Conservation (phyloP, 1,140 invertebrate genomes). For the Drosophila sp. region DNA sequence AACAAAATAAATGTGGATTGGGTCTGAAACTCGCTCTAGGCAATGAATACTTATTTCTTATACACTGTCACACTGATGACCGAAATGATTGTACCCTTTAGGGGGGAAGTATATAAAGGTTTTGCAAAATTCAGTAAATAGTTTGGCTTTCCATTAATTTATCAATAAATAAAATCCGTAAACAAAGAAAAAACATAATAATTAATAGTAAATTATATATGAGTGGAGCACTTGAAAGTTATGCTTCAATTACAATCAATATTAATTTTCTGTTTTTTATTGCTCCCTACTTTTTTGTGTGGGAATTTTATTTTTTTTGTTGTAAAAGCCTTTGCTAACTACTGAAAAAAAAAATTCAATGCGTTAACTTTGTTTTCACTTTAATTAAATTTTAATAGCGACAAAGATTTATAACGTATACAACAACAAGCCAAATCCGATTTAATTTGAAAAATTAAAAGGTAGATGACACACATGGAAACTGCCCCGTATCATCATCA, state of each 20-base stretch:
- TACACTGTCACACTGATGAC: neutral
- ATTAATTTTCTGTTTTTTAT: slow-evolving; percentile 8
- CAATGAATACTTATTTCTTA: too few species aligned
- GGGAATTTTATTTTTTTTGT: neutral
- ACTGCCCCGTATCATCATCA: neutral
- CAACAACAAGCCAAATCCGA: slow-evolving; percentile 28
- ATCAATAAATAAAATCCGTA: slow-evolving; percentile 8
- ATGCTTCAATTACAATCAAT: slow-evolving; percentile 13
- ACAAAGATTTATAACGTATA: slow-evolving; percentile 37
- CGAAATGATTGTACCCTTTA: neutral
- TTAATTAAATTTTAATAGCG: slow-evolving; percentile 69
- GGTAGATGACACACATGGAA: neutral
- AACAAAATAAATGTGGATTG: too few species aligned
- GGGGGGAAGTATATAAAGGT: neutral
- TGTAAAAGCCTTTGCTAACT: neutral
- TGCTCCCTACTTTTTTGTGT: neutral
- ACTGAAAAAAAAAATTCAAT: slow-evolving; percentile 29
- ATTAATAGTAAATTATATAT: slow-evolving; percentile 12
- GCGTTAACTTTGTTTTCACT: slow-evolving; percentile 53
- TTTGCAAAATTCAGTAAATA: neutral
- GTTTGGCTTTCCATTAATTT: slow-evolving; percentile 1
- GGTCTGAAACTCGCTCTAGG: too few species aligned
- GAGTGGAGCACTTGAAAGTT: slow-evolving; percentile 7
- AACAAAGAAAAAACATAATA: slow-evolving; percentile 11
- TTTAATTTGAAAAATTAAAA: slow-evolving; percentile 30